Base-by-base conservation (phyloP, 2,888 invertebrate genomes). In the Poecilus cupreus region DNA sequence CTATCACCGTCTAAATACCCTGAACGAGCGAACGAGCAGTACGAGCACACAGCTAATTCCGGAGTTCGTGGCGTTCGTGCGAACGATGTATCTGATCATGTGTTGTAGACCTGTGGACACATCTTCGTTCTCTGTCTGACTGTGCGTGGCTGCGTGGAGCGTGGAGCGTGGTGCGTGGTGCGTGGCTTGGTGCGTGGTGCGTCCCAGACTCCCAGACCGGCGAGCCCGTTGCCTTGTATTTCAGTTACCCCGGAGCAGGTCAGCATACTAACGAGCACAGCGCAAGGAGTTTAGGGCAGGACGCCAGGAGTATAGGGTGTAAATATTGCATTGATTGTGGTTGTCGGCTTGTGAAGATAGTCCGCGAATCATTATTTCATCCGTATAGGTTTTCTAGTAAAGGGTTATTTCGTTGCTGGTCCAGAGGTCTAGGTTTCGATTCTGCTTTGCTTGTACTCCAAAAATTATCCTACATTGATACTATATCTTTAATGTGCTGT, bases 31-130 rank as follows among this genome's bases (percentile, higher is more conserved):
- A 8, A 32, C 32, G 32, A 5, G 22, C 57, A 57, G 3, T 11
- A 20, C 57, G 57, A 22, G 26, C 26, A 26, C 64, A 10, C 26
- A 24, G 26, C 64, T 64, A 64, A 64, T 64, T 64, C 32, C 6
- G 32, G 32, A 5, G 32, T 32, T 32, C 32, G 32, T 32, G 32
- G 32, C 60, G 60, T 60, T 13, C 60, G 64, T 72, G 72, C 46
- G 46, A 72, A 72, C 46, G 46, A 46, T 39, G 46, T 72, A 46
- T 46, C 72, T 72, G 72, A 72, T 72, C 72, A 72, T 37, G 72
- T 72, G 72, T 72, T 37, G 32, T 32, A 18, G 22, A 54, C 10
- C 54, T 20, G 16, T 20, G 22, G 16, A 20, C 54, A 11, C 20
- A 54, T 20, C 11, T 22, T 18, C 18, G 20, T 54, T 54, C 18